These are phyloP conservation scores for Acridotheres tristis DNA, from an alignment of 2,797 vertebrate genomes.

Conservation along the genomic window DNA sequence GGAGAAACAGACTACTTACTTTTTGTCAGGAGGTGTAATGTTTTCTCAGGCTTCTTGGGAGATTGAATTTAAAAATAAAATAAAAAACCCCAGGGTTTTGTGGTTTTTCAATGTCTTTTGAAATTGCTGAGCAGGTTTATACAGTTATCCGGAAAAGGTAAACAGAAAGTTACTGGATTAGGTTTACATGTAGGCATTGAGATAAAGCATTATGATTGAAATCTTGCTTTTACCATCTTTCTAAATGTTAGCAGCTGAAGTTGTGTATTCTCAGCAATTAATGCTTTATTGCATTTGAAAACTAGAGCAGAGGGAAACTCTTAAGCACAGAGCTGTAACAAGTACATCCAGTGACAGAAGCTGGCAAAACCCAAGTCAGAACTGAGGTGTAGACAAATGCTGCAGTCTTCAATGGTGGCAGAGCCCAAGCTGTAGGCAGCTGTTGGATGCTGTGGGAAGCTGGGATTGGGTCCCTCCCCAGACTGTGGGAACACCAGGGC, in stretches of 20 bases:
- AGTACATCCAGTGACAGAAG: not conserved
- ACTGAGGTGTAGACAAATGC: not conserved
- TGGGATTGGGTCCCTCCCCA: not conserved
- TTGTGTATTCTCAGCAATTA: not conserved
- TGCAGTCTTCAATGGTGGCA: not conserved
- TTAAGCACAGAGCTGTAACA: not conserved
- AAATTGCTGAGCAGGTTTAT: conserved; percentile 23
- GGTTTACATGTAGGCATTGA: not conserved
- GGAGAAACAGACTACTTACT: not conserved
- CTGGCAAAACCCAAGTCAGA: not conserved
- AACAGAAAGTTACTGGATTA: conserved; percentile 12
- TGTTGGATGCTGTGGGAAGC: not conserved
- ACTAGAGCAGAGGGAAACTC: not conserved
- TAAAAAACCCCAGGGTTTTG: not conserved
- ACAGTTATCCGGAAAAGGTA: not conserved
- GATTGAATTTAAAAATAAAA: not conserved
- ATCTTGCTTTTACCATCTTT: not conserved
- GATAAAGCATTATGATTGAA: not conserved
- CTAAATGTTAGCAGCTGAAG: not conserved
- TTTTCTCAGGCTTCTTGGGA: not conserved
- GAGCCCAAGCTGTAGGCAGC: not conserved
- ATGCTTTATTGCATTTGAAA: not conserved
- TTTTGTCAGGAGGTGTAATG: not conserved
- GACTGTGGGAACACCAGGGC: conserved; percentile 9
- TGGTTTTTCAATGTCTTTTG: not conserved